Evolutionary conservation across 2,797 vertebrate genomes (phyloP), one percentile per base, ranked within the genome.

Genomic region (Halcyon chelicuti): DNA sequence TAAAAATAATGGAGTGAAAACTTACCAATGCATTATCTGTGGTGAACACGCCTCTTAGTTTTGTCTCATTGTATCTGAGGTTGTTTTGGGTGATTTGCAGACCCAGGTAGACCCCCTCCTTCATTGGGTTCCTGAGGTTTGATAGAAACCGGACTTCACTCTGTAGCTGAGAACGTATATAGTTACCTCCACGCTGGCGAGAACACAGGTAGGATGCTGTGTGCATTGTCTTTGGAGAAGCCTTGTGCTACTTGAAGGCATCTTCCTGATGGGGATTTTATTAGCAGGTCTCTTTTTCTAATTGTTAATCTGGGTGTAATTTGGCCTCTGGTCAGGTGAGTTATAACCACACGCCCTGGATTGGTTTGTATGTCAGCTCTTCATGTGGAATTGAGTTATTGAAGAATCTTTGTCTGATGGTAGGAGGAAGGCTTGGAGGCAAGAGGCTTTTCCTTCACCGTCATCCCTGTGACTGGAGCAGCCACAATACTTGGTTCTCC

Each of bases 161-260:
- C 47, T 55, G 22, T 80, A 60, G 29, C 47, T 12, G 13, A 42
- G 22, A 40, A 21, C 1, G 2, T 40, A 12, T 9, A 6, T 52
- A 23, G 9, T 37, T 37, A 39, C 37, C 37, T 39, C 42, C 8
- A 1, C 3, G 1, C 23, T 58, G n/a, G 12, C 0, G 0, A 26
- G 39, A 68, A 16, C 0, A 6, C 12, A 35, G 8, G 10, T 79
- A 29, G 61, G 40, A 40, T 85, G 35, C 47, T 78, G 17, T 19
- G 2, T 3, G 1, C 3, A 1, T 66, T 26, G 23, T 68, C 39
- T 73, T 62, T 39, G 13, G 42, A 87, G 71, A 35, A 88, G 37
- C 33, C 20, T 72, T 0, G 0, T 49, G 9, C 52, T 88, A 14
- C 22, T 20, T 44, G 65, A 86, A 66, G 35, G 46, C 23, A 21